Conservation (phyloP, 2,888 invertebrate genomes). For the Brachyptera risi region DNA sequence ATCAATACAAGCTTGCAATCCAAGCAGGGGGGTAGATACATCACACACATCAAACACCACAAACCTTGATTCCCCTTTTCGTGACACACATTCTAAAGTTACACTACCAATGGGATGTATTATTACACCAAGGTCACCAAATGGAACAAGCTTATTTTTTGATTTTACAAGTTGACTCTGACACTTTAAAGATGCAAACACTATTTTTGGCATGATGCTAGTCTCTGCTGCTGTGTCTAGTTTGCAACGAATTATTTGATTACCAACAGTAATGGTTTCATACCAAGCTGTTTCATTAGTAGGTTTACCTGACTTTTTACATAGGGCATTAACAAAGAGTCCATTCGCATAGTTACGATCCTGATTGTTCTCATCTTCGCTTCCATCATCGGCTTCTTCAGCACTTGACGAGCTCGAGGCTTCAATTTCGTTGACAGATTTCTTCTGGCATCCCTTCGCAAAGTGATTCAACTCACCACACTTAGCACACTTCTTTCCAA, state of each 20-base stretch:
- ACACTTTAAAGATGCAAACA: neutral
- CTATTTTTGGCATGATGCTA: neutral
- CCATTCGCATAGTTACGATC: neutral
- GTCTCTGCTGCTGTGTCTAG: constrained; percentile 11
- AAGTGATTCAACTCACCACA: constrained; percentile 10
- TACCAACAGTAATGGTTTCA: neutral
- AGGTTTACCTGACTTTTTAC: neutral
- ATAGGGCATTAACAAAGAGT: neutral
- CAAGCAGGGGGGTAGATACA: neutral
- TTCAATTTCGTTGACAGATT: neutral
- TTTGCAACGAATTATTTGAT: neutral
- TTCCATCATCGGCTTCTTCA: neutral
- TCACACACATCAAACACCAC: neutral
- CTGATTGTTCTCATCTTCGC: neutral
- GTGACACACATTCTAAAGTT: neutral
- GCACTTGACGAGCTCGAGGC: too few relatives aligned
- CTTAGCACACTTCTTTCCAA: neutral
- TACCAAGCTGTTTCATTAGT: neutral
- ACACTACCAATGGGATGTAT: neutral
- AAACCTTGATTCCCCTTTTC: neutral
- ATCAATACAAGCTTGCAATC: neutral
- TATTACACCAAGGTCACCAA: neutral
- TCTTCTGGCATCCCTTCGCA: neutral
- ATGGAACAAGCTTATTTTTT: neutral
- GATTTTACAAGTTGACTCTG: neutral